phyloP scores from a whole-genome alignment of 2,113 vertebrate species.

The Aphyosemion australe region DNA sequence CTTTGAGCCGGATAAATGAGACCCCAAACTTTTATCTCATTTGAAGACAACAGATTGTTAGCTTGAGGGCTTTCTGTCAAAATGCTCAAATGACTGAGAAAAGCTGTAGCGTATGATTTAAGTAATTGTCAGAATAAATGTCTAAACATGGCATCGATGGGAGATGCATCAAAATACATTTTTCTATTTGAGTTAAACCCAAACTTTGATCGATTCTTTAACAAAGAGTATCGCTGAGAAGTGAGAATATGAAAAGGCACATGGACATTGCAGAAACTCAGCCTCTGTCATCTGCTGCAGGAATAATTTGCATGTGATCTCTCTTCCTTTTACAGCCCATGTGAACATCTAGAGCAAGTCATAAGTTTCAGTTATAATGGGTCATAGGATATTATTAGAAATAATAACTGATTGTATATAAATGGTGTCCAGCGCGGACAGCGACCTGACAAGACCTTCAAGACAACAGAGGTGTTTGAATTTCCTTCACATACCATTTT shows the following conservation, averaged over 20 bases:
- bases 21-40: too few species aligned
- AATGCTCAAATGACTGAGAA: too few species aligned
- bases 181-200: too few species aligned
- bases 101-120: too few species aligned
- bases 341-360: slow-evolving; percentile 22
- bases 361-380: slow-evolving; percentile 5
- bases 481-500: too few species aligned
- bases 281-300: slow-evolving; percentile 23
- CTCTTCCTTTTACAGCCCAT: slow-evolving; percentile 16
- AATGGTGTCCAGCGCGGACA: not conserved
- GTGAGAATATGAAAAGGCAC: slow-evolving; percentile 1
- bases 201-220: too few species aligned
- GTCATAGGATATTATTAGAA: slow-evolving; percentile 29
- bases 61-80: too few species aligned
- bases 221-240: not conserved
- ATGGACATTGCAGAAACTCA: slow-evolving; percentile 2
- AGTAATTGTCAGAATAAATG: too few species aligned
- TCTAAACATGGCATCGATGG: too few species aligned
- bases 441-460: not conserved
- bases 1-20: too few species aligned
- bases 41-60: too few species aligned
- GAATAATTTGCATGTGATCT: slow-evolving; percentile 50
- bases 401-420: slow-evolving; percentile 6
- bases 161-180: not conserved
- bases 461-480: too few species aligned